Conservation (phyloP, 2,797 vertebrate genomes). For the Poecilia velifera region DNA sequence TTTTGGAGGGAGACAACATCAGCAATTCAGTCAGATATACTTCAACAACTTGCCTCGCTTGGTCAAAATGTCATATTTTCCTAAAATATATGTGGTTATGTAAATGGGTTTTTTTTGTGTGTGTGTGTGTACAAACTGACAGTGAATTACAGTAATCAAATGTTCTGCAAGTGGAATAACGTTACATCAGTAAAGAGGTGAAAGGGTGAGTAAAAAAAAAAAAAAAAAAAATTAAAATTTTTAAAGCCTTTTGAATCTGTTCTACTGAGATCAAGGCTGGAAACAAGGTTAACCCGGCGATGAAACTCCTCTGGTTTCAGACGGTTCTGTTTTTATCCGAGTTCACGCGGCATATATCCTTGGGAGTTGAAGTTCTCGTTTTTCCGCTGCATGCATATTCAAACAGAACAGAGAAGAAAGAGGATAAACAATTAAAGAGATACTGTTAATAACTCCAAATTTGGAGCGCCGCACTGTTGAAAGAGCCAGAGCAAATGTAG, state of each 20-base stretch:
- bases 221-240: slow-evolving; percentile 24
- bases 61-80: slow-evolving; percentile 13
- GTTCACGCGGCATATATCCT: slow-evolving; percentile 71
- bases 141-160: not conserved
- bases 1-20: slow-evolving; percentile 15
- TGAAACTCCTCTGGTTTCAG: slow-evolving; percentile 64
- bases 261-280: slow-evolving; percentile 58
- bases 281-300: slow-evolving; percentile 71
- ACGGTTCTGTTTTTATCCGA: slow-evolving; percentile 71
- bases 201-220: slow-evolving; percentile 16
- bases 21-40: slow-evolving; percentile 15
- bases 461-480: slow-evolving; percentile 49
- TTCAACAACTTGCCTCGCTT: not conserved
- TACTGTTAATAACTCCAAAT: slow-evolving; percentile 37
- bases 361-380: slow-evolving; percentile 72
- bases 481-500: slow-evolving; percentile 39
- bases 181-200: slow-evolving; percentile 28
- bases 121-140: not conserved
- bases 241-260: slow-evolving; percentile 51
- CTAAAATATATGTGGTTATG: not conserved
- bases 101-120: not conserved
- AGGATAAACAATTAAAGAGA: slow-evolving; percentile 75
- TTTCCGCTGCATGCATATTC: slow-evolving; percentile 76
- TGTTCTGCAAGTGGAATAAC: not conserved
- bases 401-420: slow-evolving; percentile 57